phyloP scores from a whole-genome alignment of 2,888 invertebrate species.

The Dasysyrphus albostriatus region DNA sequence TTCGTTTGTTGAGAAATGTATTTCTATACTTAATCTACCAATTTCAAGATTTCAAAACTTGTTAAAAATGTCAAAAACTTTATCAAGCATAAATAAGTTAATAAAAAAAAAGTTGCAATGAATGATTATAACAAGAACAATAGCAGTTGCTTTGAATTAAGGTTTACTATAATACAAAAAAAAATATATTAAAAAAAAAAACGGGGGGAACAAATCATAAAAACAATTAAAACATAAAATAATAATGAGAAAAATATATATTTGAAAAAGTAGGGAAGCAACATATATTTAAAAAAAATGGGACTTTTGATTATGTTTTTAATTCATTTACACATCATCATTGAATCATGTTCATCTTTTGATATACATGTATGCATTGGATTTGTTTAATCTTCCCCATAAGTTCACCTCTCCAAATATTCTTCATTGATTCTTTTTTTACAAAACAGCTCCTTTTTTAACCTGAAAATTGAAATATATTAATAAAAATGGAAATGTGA shows the following conservation, averaged over 20 bases:
- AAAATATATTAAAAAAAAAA: slow-evolving; percentile 53
- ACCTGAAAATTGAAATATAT: slow-evolving; percentile 32
- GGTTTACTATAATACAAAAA: slow-evolving; percentile 12
- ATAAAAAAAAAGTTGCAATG: slow-evolving; percentile 33
- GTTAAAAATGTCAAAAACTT: background rate
- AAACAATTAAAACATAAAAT: slow-evolving; percentile 75
- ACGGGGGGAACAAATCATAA: slow-evolving; percentile 57
- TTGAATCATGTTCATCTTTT: slow-evolving; percentile 1
- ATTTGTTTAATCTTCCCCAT: background rate
- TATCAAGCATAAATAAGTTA: background rate
- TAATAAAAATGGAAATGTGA: background rate
- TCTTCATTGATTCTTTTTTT: background rate
- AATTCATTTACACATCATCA: slow-evolving; percentile 61
- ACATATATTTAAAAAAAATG: slow-evolving; percentile 52
- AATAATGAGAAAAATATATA: slow-evolving; percentile 68
- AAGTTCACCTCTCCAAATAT: background rate
- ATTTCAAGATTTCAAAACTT: background rate
- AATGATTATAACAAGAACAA: background rate
- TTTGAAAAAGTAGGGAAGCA: slow-evolving; percentile 61
- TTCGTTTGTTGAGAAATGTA: too few species aligned
- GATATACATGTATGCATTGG: background rate
- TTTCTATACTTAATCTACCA: background rate
- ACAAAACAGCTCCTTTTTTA: background rate
- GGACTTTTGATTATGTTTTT: slow-evolving; percentile 14
- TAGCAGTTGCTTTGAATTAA: slow-evolving; percentile 20